phyloP scores from a whole-genome alignment of 2,113 vertebrate species.

The Neolamprologus hecqui region DNA sequence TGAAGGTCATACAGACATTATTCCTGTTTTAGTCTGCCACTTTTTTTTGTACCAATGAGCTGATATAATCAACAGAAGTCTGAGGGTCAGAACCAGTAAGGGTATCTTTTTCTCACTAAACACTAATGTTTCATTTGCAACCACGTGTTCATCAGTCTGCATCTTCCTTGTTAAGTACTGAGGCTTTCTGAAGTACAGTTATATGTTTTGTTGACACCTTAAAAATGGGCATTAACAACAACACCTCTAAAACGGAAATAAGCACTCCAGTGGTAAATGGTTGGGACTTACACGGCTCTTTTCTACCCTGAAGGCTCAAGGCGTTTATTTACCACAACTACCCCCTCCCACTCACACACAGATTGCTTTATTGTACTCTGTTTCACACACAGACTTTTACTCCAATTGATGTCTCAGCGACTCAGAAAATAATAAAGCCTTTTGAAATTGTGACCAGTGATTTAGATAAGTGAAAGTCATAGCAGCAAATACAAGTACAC shows the following conservation, averaged over 20 bases:
- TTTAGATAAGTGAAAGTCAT: background rate
- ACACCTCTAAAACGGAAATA: background rate
- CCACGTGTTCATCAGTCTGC: background rate
- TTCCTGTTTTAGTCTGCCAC: background rate
- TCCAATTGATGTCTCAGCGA: background rate
- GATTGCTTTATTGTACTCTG: background rate
- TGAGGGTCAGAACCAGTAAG: background rate
- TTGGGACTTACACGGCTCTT: background rate
- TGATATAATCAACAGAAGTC: background rate
- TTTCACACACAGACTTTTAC: background rate
- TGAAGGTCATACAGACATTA: background rate
- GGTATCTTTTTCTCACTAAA: background rate
- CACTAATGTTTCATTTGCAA: background rate
- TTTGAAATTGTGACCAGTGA: background rate
- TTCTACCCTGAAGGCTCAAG: background rate
- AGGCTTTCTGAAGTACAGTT: background rate
- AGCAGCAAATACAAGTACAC: background rate
- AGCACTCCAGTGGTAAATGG: background rate
- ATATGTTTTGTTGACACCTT: background rate
- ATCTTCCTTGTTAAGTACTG: background rate
- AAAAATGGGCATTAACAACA: background rate
- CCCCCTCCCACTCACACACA: background rate
- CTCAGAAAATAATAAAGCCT: background rate
- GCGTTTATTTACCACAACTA: background rate
- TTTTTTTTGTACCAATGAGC: background rate